Percentiles rank a stretch among this genome's conserved stretches.
Evolutionary conservation across 1,140 invertebrate genomes (phyloP).

Genomic region (Zaprionus ornatus): DNA sequence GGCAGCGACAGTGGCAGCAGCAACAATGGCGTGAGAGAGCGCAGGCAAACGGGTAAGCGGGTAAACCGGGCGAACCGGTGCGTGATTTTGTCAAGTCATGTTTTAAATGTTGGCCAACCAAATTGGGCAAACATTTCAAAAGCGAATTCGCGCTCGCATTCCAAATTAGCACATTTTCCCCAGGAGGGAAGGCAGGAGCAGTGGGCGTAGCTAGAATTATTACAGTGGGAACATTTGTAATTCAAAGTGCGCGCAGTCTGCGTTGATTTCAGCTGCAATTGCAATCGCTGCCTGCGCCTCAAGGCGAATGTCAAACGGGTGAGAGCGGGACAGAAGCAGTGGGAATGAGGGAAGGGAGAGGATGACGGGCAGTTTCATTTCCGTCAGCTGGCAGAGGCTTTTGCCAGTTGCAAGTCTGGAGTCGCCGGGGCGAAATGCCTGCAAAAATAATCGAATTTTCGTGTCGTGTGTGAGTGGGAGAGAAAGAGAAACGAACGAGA

Average conservation of each 20-base stretch:
- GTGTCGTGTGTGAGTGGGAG: conserved; percentile 5
- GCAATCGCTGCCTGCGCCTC: neutral
- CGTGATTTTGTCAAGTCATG: conserved; percentile 76
- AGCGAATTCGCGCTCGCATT: conserved; percentile 60
- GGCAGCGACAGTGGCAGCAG: neutral
- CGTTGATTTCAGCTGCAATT: conserved; percentile 63
- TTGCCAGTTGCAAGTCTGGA: conserved; percentile 34
- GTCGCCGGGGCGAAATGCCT: conserved; percentile 41
- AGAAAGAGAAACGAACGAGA: conserved; percentile 5
- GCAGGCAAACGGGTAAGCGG: neutral
- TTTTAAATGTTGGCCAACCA: conserved; percentile 80
- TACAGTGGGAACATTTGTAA: conserved; percentile 62
- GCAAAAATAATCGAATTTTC: conserved; percentile 66
- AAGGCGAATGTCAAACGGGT: neutral
- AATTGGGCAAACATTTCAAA: conserved; percentile 78
- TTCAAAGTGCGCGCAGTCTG: conserved; percentile 63
- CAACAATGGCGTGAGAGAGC: neutral
- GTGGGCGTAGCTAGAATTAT: conserved; percentile 29
- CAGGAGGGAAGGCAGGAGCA: neutral
- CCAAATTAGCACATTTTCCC: conserved; percentile 69
- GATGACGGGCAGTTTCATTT: conserved; percentile 67
- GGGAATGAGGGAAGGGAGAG: neutral
- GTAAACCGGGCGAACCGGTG: conserved; percentile 34
- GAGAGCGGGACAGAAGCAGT: neutral
- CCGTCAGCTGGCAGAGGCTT: conserved; percentile 48